Evolutionary conservation across 2,113 vertebrate genomes (phyloP), one percentile per base, ranked within the genome.

Genomic region (Chaetura pelagica): DNA sequence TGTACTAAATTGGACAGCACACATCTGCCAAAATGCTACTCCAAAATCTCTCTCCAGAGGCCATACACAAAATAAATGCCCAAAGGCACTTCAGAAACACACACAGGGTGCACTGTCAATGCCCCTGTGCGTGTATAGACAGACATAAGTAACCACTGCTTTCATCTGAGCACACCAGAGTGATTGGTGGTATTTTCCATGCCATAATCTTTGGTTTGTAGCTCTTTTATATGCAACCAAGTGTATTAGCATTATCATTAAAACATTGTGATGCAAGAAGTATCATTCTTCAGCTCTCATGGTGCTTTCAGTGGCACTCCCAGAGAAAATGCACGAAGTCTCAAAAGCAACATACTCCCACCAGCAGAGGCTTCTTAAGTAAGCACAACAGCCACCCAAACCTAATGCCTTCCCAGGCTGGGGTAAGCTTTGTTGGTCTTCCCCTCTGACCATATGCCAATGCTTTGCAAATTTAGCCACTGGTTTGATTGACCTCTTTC

Each of bases 191-290:
- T n/a, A 40, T 73, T 82, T 78, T 87, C 73, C 63, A 40, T n/a
- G 66, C 48, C 78, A 68, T 51, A 63, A 58, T 46, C 64, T 84
- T 82, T 62, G 62, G 34, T 58, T 94, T 11, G 8, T 57, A 66
- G 86, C 72, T 72, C 34, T 18, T 84, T 75, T 73, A 55, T 51
- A 93, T 51, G 40, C 35, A 69, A 92, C 52, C 63, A 77, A 63
- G 80, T 42, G 11, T 78, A 61, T 74, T 68, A 87, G 34, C 68
- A 48, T 66, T 67, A 84, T 51, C 63, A 66, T 67, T 86, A 93
- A 93, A 85, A 62, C 9, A 91, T 51, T 67, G 59, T 57, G 55
- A 90, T 30, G 30, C 48, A 79, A 64, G 26, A 76, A 85, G 73
- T 30, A 26, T 3, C 32, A 29, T 66, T 55, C 72, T 51, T 57